Evolutionary conservation across 2,797 vertebrate species (phyloP).

Genomic region (Chrosomus eos): DNA sequence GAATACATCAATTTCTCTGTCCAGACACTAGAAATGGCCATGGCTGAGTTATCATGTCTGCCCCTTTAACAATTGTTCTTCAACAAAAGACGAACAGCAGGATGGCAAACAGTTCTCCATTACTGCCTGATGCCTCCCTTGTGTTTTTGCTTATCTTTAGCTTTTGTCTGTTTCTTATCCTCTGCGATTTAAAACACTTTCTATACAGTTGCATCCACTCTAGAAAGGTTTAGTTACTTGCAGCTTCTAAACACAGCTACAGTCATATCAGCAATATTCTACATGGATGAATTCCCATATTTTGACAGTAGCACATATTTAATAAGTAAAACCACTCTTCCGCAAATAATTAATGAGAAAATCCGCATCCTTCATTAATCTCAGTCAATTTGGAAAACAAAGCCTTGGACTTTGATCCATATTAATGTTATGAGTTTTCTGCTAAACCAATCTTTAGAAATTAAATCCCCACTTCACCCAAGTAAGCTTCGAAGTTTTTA

Average conservation of each 20-base stretch:
- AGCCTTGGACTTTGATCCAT: slow-evolving; percentile 34
- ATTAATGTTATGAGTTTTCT: slow-evolving; percentile 43
- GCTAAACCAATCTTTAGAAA: slow-evolving; percentile 42
- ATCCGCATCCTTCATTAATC: slow-evolving; percentile 57
- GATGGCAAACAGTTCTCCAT: background rate
- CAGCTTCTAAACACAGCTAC: slow-evolving; percentile 15
- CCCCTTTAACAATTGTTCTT: background rate
- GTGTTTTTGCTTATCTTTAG: slow-evolving; percentile 1
- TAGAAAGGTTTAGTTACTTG: background rate
- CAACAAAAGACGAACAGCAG: background rate
- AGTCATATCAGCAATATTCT: slow-evolving; percentile 46
- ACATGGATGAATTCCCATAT: slow-evolving; percentile 62
- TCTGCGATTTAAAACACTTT: background rate
- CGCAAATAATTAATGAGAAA: slow-evolving; percentile 81
- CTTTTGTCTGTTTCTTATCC: background rate
- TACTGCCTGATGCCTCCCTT: background rate
- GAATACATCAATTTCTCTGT: background rate
- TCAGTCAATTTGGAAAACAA: slow-evolving; percentile 54
- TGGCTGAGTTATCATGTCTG: background rate
- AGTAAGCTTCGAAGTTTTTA: slow-evolving; percentile 40
- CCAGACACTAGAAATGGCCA: background rate
- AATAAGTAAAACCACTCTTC: slow-evolving; percentile 81
- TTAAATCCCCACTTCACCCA: slow-evolving; percentile 39
- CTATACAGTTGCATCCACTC: background rate
- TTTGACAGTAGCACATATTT: slow-evolving; percentile 85